phyloP scores from a whole-genome alignment of 2,888 invertebrate species.

The Scaptomyza caliginosa region DNA sequence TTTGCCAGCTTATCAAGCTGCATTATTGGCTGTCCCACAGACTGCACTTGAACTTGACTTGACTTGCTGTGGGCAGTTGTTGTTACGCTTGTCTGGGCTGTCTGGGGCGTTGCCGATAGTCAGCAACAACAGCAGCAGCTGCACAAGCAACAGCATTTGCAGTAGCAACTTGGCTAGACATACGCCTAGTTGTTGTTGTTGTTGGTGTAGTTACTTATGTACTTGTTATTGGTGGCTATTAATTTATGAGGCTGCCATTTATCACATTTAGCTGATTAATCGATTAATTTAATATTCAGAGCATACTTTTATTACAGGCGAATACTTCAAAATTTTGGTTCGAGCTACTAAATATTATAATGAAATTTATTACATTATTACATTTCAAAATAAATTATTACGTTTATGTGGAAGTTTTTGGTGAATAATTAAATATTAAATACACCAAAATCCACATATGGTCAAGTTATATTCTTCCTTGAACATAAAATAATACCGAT shows the following conservation, averaged over 20 bases:
- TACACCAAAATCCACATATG: too few relatives aligned
- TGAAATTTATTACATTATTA: not conserved
- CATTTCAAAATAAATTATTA: not conserved
- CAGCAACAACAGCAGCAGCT: constrained; percentile 46
- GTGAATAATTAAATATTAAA: too few relatives aligned
- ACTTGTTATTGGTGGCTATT: constrained; percentile 74
- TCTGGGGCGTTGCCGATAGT: constrained; percentile 76
- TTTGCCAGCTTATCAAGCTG: constrained; percentile 67
- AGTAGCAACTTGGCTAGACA: constrained; percentile 51
- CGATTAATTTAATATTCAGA: constrained; percentile 57
- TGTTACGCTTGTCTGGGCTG: constrained; percentile 78
- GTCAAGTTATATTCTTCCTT: too few relatives aligned
- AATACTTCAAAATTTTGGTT: not conserved
- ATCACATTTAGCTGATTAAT: constrained; percentile 81
- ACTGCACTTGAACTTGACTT: constrained; percentile 78
- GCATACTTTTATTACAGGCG: constrained; percentile 6
- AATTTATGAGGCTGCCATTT: constrained; percentile 82
- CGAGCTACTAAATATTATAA: not conserved
- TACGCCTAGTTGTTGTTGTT: constrained; percentile 45
- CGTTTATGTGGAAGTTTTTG: not conserved
- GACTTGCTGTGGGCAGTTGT: constrained; percentile 79
- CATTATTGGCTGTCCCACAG: constrained; percentile 67
- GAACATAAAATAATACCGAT: constrained; percentile 11
- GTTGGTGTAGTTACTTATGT: constrained; percentile 49
- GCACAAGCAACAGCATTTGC: constrained; percentile 20